Evolutionary conservation across 2,797 vertebrate species (phyloP).

Genomic region (Muscicapa comitata): DNA sequence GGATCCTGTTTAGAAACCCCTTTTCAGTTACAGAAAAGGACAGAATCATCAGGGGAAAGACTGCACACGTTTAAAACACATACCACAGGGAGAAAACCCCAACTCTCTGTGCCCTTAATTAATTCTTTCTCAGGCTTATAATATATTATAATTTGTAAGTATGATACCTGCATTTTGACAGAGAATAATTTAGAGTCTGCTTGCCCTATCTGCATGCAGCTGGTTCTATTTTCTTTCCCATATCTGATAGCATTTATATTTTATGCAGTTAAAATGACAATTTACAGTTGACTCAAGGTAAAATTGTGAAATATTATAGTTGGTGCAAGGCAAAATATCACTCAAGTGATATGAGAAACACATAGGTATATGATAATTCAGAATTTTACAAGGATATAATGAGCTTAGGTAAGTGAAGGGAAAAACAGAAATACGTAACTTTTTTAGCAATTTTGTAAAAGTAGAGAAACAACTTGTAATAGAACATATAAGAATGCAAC

Average conservation of each 20-base stretch:
- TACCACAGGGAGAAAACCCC: not conserved
- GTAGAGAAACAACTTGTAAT: too few relatives aligned
- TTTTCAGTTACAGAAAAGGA: not conserved
- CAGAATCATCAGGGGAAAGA: not conserved
- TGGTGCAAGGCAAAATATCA: too few relatives aligned
- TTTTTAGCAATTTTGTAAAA: too few relatives aligned
- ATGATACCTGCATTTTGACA: not conserved
- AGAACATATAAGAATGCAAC: too few relatives aligned
- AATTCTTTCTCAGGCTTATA: not conserved
- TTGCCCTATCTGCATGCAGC: not conserved
- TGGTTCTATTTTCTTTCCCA: not conserved
- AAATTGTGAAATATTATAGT: not conserved
- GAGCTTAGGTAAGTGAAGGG: too few relatives aligned
- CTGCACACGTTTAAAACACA: not conserved
- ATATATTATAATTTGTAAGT: not conserved
- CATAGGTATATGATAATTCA: too few relatives aligned
- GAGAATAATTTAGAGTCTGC: not conserved
- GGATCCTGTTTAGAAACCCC: not conserved
- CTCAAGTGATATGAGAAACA: too few relatives aligned
- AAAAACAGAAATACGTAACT: too few relatives aligned
- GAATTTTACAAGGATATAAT: too few relatives aligned
- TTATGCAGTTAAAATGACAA: not conserved
- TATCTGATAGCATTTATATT: not conserved
- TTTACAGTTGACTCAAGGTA: not conserved
- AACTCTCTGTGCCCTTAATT: not conserved